Evolutionary conservation across 1,140 invertebrate species (phyloP), one percentile per base, ranked within the genome.

Genomic region (Danaus plexippus): DNA sequence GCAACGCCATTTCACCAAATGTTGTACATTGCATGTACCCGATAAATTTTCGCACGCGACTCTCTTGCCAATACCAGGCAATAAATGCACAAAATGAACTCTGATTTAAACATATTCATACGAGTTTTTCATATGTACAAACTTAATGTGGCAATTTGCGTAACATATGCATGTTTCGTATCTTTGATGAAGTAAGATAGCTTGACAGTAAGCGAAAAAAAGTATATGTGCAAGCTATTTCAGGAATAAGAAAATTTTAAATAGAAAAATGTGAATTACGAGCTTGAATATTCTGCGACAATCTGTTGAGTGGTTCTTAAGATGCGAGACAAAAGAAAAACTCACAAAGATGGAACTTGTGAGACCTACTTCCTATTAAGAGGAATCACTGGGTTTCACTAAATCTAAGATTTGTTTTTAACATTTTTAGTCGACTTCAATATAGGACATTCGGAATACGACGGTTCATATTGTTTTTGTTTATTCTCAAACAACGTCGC

Each of bases 1-100:
- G 61, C 62, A 52, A 64, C 61, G 63, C 69, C 67, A 71, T 74
- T 76, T 69, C 71, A 67, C 63, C 65, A 67, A 72, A 72, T 70
- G 59, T 65, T 69, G 66, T 66, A 63, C 66, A 65, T 65, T 69
- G 62, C 67, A 67, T 67, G 62, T 67, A 54, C 63, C 47, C 61
- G 61, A 73, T 76, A 72, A 75, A 71, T 70, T 69, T 67, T 63
- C 61, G 59, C 63, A 57, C 59, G 61, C 61, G 44, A 56, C 59
- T 59, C 63, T 65, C 63, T 73, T 68, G 65, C 65, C 67, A 70
- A 70, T 70, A 65, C 55, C 58, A 61, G 54, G 64, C 66, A 73
- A 65, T 69, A 69, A 66, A 71, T 68, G 64, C 54, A 61, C 47
- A 62, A 59, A 64, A 64, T 63, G 45, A 61, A 61, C 52, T 59